Evolutionary conservation across 2,113 vertebrate genomes (phyloP).

Genomic region (Antechinus flavipes): DNA sequence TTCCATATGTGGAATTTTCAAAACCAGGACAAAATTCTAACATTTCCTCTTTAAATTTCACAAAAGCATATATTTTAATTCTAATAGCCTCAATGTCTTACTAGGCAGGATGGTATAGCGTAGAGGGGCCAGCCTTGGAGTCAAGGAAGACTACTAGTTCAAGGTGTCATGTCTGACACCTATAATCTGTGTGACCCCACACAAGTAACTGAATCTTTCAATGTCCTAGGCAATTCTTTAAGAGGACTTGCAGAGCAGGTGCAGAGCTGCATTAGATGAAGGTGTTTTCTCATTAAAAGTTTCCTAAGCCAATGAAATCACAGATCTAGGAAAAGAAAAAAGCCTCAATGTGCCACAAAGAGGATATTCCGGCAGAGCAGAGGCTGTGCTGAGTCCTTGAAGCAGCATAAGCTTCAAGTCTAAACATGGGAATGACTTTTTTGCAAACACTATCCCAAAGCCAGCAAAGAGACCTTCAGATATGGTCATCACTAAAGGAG

Average conservation of each 20-base stretch:
- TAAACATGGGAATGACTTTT: background rate
- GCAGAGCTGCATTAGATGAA: background rate
- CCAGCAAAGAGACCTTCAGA: background rate
- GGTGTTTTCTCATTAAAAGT: background rate
- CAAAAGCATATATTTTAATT: constrained; percentile 45
- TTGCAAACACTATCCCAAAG: background rate
- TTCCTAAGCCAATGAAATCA: background rate
- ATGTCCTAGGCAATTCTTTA: background rate
- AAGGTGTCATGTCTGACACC: background rate
- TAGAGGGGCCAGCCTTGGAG: background rate
- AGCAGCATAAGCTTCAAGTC: background rate
- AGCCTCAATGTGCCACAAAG: background rate
- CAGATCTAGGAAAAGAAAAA: background rate
- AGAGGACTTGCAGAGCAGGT: background rate
- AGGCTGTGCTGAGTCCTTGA: background rate
- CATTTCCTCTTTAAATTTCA: background rate
- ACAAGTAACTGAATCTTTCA: background rate
- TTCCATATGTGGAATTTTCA: constrained; percentile 24
- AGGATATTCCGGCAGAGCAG: background rate
- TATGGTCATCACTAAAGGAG: background rate
- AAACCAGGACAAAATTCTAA: constrained; percentile 33
- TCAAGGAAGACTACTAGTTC: background rate
- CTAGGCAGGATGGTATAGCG: background rate
- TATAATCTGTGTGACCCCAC: background rate
- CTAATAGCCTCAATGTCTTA: background rate